These are phyloP conservation scores for Plagodis pulveraria DNA, from an alignment of 2,888 invertebrate species.

Conservation along the genomic window DNA sequence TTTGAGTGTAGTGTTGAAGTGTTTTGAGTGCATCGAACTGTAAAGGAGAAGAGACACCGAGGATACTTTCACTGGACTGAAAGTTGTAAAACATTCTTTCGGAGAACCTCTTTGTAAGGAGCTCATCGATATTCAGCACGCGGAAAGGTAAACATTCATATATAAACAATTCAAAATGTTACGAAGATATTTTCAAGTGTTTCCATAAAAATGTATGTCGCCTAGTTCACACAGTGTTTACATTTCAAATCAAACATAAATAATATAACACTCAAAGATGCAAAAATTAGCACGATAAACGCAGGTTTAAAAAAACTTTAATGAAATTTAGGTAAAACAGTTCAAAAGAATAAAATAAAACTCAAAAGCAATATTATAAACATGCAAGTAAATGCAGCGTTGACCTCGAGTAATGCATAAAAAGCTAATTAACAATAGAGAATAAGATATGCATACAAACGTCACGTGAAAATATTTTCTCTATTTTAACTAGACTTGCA, in stretches of 20 bases:
- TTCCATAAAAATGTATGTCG: too few relatives aligned
- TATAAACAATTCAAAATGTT: background rate
- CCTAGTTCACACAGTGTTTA: background rate
- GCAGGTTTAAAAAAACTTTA: too few relatives aligned
- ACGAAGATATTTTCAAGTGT: background rate
- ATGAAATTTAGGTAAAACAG: background rate
- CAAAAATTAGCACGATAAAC: too few relatives aligned
- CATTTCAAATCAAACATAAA: too few relatives aligned
- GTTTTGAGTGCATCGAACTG: conserved; percentile 56
- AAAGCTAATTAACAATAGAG: conserved; percentile 40
- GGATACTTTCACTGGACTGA: conserved; percentile 84
- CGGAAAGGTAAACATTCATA: conserved; percentile 60
- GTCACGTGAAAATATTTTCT: conserved; percentile 47
- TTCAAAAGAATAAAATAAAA: background rate
- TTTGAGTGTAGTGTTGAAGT: conserved; percentile 35
- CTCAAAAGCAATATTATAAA: conserved; percentile 7
- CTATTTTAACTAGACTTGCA: conserved; percentile 26
- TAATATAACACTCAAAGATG: too few relatives aligned
- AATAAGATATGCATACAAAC: conserved; percentile 26
- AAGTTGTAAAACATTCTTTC: conserved; percentile 80
- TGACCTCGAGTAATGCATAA: conserved; percentile 25
- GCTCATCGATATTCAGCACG: conserved; percentile 51
- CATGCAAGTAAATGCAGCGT: conserved; percentile 10
- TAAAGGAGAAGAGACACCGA: conserved; percentile 71
- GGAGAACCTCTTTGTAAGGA: conserved; percentile 73